phyloP scores from a whole-genome alignment of 2,888 invertebrate species.

The Eupithecia inturbata region DNA sequence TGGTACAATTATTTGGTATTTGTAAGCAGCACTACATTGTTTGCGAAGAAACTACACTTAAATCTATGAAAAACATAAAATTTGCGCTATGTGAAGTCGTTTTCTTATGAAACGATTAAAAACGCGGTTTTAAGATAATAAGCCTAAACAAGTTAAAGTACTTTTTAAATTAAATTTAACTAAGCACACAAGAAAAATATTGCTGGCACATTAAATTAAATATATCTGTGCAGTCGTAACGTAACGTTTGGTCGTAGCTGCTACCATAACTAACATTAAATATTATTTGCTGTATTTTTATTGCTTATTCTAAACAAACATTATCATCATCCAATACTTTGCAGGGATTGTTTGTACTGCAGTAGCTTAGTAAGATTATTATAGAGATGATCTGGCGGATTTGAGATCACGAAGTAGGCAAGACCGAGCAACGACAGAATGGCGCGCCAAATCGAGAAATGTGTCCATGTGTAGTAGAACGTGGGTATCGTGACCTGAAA shows the following conservation, averaged over 20 bases:
- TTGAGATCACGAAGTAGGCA: slow-evolving; percentile 83
- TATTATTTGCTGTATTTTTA: not conserved
- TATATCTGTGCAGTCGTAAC: not conserved
- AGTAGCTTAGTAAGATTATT: slow-evolving; percentile 76
- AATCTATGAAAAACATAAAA: not conserved
- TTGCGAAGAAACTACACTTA: not conserved
- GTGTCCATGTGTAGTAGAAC: slow-evolving; percentile 84
- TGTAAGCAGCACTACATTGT: not conserved
- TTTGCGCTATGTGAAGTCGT: not conserved
- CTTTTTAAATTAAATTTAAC: not conserved
- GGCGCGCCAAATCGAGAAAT: slow-evolving; percentile 85
- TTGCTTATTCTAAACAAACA: not conserved
- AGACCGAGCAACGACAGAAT: slow-evolving; percentile 84
- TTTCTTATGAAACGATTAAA: not conserved
- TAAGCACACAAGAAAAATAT: not conserved
- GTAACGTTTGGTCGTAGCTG: not conserved
- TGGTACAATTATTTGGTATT: not conserved
- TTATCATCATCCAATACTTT: slow-evolving; percentile 75
- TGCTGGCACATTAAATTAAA: not conserved
- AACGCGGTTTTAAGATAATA: not conserved
- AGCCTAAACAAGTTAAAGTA: not conserved
- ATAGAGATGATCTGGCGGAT: slow-evolving; percentile 81
- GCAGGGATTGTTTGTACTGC: slow-evolving; percentile 76
- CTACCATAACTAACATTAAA: not conserved
- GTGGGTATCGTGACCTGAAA: slow-evolving; percentile 83